A percentile compares a stretch with the other conserved stretches of the same genome.
phyloP scores from a whole-genome alignment of 2,797 vertebrate species.

The Chelon auratus region DNA sequence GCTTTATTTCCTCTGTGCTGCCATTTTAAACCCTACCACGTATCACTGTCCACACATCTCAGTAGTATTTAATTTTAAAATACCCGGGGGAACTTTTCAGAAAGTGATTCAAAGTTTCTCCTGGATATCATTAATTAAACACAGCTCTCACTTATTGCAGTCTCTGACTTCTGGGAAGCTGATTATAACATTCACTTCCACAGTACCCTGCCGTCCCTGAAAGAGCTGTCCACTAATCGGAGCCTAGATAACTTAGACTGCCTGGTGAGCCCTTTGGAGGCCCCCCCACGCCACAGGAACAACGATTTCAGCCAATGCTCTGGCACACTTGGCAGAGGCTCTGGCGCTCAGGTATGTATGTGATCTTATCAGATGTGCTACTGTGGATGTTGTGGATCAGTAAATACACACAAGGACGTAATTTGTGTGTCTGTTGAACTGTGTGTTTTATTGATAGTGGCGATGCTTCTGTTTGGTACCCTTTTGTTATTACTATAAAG shows the following conservation, averaged over 20 bases:
- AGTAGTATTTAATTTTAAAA: slow-evolving; percentile 64
- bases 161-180: slow-evolving; percentile 41
- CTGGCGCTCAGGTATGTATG: slow-evolving; percentile 85
- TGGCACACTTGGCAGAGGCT: slow-evolving; percentile 82
- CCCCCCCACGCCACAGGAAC: slow-evolving; percentile 89
- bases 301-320: slow-evolving; percentile 90
- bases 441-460: neutral
- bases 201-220: slow-evolving; percentile 84
- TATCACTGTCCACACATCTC: slow-evolving; percentile 52
- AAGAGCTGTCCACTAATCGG: slow-evolving; percentile 87
- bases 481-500: neutral
- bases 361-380: slow-evolving; percentile 13
- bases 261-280: slow-evolving; percentile 90
- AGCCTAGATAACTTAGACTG: slow-evolving; percentile 97
- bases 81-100: slow-evolving; percentile 47
- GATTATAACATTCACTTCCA: slow-evolving; percentile 49
- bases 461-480: neutral
- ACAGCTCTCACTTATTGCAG: slow-evolving; percentile 45
- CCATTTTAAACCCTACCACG: slow-evolving; percentile 55
- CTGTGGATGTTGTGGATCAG: neutral
- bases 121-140: slow-evolving; percentile 61
- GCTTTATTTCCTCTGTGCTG: slow-evolving; percentile 72
- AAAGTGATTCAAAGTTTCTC: slow-evolving; percentile 57
- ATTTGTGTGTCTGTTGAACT: neutral
- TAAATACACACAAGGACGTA: neutral